phyloP scores from a whole-genome alignment of 2,888 invertebrate genomes.

The Plebejus anna region DNA sequence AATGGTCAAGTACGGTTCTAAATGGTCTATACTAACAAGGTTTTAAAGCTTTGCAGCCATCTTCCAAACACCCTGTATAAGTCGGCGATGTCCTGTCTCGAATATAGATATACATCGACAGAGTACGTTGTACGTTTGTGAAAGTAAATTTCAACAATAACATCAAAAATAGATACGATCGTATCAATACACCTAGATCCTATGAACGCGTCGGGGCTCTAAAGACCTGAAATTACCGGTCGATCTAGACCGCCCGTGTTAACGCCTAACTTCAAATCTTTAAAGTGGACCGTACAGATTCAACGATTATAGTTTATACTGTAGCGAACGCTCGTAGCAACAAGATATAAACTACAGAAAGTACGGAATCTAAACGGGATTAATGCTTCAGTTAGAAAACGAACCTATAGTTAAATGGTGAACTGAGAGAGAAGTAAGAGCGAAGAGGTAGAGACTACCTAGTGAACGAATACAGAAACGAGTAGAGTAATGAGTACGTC shows the following conservation, averaged over 20 bases:
- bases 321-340: constrained; percentile 36
- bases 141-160: constrained; percentile 28
- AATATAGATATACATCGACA: constrained; percentile 19
- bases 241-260: not conserved
- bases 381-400: constrained; percentile 14
- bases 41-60: no score
- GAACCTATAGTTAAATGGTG: constrained; percentile 4
- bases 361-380: constrained; percentile 23
- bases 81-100: constrained; percentile 20
- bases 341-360: constrained; percentile 37
- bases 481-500: constrained; percentile 32
- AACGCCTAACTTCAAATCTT: constrained; percentile 13
- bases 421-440: not conserved
- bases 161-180: constrained; percentile 22
- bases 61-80: not conserved
- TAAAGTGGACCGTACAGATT: not conserved
- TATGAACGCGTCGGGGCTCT: not conserved
- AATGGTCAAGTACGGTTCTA: no score
- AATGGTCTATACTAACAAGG: no score
- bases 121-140: not conserved
- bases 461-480: constrained; percentile 31
- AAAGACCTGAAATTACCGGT: not conserved
- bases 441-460: not conserved
- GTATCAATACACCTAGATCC: constrained; percentile 13
- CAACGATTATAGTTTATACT: constrained; percentile 24